These are phyloP conservation scores for Allygus modestus DNA, from an alignment of 2,888 invertebrate species.

Conservation along the genomic window DNA sequence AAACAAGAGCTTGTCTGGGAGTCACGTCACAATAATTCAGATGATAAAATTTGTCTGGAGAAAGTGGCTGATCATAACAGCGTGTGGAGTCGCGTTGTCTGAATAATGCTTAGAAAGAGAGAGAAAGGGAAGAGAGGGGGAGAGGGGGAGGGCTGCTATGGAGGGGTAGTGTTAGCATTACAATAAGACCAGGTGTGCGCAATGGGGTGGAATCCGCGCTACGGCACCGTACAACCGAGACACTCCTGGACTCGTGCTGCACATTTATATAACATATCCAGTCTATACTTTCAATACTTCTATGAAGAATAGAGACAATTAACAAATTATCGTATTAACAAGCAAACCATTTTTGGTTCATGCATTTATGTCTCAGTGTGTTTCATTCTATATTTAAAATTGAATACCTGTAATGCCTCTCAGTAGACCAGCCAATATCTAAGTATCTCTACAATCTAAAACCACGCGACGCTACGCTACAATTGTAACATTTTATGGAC, in stretches of 20 bases:
- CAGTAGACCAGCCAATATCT: too few species aligned
- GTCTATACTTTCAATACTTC: neutral
- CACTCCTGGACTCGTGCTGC: neutral
- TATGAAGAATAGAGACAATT: too few species aligned
- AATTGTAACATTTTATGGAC: too few species aligned
- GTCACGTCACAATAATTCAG: slow-evolving; percentile 5
- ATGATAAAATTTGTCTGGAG: slow-evolving; percentile 50
- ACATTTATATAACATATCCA: neutral
- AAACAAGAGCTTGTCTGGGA: neutral
- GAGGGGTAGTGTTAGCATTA: slow-evolving; percentile 47
- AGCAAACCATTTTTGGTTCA: too few species aligned
- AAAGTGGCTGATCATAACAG: slow-evolving; percentile 56
- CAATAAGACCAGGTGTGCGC: slow-evolving; percentile 51
- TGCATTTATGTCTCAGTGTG: too few species aligned
- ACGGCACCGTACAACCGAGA: neutral
- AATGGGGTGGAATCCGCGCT: slow-evolving; percentile 55
- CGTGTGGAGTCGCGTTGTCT: slow-evolving; percentile 13
- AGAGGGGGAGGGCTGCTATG: neutral
- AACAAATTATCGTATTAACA: too few species aligned
- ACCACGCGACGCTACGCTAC: too few species aligned
- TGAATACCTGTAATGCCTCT: too few species aligned
- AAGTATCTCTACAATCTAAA: too few species aligned
- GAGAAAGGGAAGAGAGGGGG: neutral
- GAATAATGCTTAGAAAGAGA: neutral
- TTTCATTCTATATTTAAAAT: too few species aligned